These are phyloP conservation scores for Bellardia bayeri DNA, from an alignment of 2,888 invertebrate genomes.

Conservation along the genomic window DNA sequence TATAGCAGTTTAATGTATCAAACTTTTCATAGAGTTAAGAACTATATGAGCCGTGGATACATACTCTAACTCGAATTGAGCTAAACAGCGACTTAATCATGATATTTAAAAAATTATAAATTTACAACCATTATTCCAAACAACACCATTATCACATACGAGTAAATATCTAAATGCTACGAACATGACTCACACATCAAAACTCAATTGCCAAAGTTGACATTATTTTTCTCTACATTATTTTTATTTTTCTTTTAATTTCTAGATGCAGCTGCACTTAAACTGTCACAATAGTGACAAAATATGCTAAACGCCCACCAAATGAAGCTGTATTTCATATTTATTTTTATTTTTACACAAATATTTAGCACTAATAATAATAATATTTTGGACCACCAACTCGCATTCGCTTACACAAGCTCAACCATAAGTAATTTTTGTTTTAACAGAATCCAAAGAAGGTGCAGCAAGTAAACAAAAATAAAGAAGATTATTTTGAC, in stretches of 20 bases:
- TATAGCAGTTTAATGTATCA: no score
- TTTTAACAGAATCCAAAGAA: constrained; percentile 35
- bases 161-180: no score
- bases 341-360: constrained; percentile 24
- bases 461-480: constrained; percentile 48
- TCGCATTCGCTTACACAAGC: not conserved
- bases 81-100: no score
- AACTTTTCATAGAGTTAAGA: no score
- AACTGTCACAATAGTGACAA: constrained; percentile 71
- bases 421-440: constrained; percentile 17
- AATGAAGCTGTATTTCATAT: constrained; percentile 32
- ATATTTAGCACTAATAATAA: constrained; percentile 49
- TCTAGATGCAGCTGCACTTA: constrained; percentile 71
- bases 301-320: constrained; percentile 70
- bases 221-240: not conserved
- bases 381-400: constrained; percentile 65
- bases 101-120: no score
- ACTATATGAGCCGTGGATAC: no score
- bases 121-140: no score
- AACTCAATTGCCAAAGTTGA: constrained; percentile 43
- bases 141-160: no score
- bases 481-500: constrained; percentile 37
- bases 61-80: no score
- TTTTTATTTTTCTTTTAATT: constrained; percentile 23
- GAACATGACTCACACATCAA: constrained; percentile 24